Evolutionary conservation across 2,113 vertebrate species (phyloP).

Genomic region (Anhinga anhinga): DNA sequence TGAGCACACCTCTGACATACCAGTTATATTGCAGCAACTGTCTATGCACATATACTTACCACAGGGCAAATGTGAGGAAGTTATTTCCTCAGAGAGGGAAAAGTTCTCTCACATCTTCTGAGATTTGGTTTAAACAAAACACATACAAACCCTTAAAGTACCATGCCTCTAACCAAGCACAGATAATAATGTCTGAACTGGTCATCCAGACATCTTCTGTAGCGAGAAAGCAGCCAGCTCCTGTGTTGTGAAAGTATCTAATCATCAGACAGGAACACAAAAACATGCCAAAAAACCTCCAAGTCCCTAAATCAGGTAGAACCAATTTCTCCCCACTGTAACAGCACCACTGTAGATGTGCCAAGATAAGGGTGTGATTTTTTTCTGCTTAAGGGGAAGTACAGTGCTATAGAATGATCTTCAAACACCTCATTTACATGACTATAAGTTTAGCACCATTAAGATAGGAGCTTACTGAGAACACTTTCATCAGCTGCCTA

Average conservation of each 20-base stretch:
- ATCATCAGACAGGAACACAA: not conserved
- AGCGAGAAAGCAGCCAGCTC: not conserved
- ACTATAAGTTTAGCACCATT: not conserved
- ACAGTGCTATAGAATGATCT: not conserved
- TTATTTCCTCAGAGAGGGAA: not conserved
- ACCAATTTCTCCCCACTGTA: not conserved
- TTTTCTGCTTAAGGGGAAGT: not conserved
- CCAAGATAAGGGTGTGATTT: not conserved
- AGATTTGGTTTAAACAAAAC: not conserved
- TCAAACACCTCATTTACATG: not conserved
- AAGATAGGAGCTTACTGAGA: not conserved
- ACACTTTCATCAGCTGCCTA: not conserved
- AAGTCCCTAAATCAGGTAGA: not conserved
- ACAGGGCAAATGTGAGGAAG: not conserved
- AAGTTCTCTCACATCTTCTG: not conserved
- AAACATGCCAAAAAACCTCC: accelerated
- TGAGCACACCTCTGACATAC: not conserved
- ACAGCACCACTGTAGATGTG: not conserved
- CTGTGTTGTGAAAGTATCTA: not conserved
- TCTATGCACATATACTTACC: not conserved
- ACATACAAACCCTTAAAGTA: not conserved
- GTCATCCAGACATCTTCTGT: not conserved
- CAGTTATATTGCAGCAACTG: not conserved
- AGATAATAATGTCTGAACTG: not conserved
- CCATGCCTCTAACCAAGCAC: not conserved